phyloP scores from a whole-genome alignment of 2,113 vertebrate genomes.

The Syngnathus scovelli region DNA sequence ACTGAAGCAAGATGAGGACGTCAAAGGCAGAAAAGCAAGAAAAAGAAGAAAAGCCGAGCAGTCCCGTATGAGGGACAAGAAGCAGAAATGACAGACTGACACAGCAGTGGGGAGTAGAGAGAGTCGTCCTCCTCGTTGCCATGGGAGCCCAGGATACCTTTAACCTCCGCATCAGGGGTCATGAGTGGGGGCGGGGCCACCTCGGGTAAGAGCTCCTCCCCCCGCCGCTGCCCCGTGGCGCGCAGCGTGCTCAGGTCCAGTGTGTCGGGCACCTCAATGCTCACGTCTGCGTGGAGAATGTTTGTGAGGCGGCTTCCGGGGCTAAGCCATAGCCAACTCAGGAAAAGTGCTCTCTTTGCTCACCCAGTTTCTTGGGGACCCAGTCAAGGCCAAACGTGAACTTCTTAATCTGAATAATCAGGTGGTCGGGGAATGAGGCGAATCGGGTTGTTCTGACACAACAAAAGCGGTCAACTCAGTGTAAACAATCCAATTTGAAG shows the following conservation, averaged over 20 bases:
- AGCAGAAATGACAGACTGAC: slow-evolving; percentile 89
- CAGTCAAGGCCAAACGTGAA: slow-evolving; percentile 98
- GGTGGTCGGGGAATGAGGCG: slow-evolving; percentile 95
- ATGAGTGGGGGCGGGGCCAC: slow-evolving; percentile 91
- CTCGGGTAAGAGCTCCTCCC: slow-evolving; percentile 95
- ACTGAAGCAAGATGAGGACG: slow-evolving; percentile 46
- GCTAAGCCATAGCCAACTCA: too few relatives aligned
- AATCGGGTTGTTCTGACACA: slow-evolving; percentile 87
- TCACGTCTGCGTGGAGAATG: slow-evolving; percentile 77
- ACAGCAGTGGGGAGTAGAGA: slow-evolving; percentile 99
- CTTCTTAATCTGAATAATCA: slow-evolving; percentile 99
- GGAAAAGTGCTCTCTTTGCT: slow-evolving; percentile 23
- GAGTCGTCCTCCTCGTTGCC: slow-evolving; percentile 99
- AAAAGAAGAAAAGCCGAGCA: slow-evolving; percentile 20
- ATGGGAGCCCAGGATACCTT: slow-evolving; percentile 99
- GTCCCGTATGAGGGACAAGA: slow-evolving; percentile 25
- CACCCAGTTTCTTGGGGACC: slow-evolving; percentile 98
- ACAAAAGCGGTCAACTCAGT: slow-evolving; percentile 7
- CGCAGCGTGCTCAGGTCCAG: slow-evolving; percentile 86
- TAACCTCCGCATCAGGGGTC: slow-evolving; percentile 97
- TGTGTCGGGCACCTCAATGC: slow-evolving; percentile 94
- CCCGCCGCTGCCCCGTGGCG: slow-evolving; percentile 87
- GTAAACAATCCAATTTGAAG: neutral
- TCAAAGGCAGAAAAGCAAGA: slow-evolving; percentile 45
- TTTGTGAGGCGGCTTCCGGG: too few relatives aligned